phyloP scores from a whole-genome alignment of 2,888 invertebrate genomes.

The Apotomis turbidana region DNA sequence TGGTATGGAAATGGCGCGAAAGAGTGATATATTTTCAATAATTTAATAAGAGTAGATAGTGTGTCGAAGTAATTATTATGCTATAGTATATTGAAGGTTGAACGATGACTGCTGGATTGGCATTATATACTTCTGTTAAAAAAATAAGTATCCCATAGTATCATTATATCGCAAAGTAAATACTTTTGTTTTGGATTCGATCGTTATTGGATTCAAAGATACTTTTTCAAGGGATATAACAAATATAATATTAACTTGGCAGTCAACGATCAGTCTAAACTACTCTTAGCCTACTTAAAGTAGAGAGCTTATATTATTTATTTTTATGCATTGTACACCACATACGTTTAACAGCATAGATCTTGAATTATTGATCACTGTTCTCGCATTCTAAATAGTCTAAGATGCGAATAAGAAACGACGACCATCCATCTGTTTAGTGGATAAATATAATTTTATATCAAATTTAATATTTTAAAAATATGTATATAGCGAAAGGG shows the following conservation, averaged over 20 bases:
- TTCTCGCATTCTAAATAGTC: not conserved
- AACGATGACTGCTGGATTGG: not conserved
- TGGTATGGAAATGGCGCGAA: slow-evolving; percentile 15
- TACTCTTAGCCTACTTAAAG: slow-evolving; percentile 17
- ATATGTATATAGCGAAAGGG: no score
- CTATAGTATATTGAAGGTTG: slow-evolving; percentile 16
- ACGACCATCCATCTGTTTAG: no score
- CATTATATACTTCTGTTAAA: not conserved
- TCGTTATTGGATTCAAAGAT: no score
- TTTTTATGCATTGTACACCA: slow-evolving; percentile 3
- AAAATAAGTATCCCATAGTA: no score
- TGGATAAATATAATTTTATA: no score
- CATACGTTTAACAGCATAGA: not conserved
- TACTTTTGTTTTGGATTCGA: no score
- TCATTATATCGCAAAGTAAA: no score
- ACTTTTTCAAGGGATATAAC: no score
- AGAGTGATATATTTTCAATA: slow-evolving; percentile 40
- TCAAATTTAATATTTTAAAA: no score
- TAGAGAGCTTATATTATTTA: slow-evolving; percentile 21
- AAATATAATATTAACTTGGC: not conserved
- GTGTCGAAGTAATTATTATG: slow-evolving; percentile 30
- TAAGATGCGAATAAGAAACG: not conserved
- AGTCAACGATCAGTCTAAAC: not conserved
- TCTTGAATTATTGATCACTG: not conserved
- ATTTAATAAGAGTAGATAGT: slow-evolving; percentile 36